A percentile compares a stretch with the other conserved stretches of the same genome.
phyloP scores from a whole-genome alignment of 2,888 invertebrate genomes.

The Cheilosia urbana region DNA sequence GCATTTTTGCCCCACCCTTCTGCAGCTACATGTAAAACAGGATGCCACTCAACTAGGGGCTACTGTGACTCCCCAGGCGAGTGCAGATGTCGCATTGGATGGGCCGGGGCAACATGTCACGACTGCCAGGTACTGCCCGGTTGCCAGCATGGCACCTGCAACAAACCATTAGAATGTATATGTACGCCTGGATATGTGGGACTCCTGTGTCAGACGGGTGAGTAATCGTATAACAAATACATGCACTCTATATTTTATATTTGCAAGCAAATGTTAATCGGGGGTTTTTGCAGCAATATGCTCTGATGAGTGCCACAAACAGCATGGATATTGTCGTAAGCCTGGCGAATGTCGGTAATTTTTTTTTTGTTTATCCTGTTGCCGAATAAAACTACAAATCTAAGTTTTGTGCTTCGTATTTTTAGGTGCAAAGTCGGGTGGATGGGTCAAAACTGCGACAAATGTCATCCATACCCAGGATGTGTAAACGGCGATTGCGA shows the following conservation, averaged over 20 bases:
- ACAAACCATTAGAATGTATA: conserved; percentile 94
- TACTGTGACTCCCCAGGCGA: conserved; percentile 94
- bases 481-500: conserved; percentile 93
- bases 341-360: conserved; percentile 90
- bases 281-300: conserved; percentile 89
- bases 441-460: conserved; percentile 91
- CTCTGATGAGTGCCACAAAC: conserved; percentile 91
- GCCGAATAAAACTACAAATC: conserved; percentile 52
- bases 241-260: not conserved
- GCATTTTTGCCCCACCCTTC: conserved; percentile 47
- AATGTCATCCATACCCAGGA: conserved; percentile 94
- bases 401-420: conserved; percentile 20
- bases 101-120: conserved; percentile 93
- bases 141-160: conserved; percentile 95
- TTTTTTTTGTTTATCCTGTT: conserved; percentile 78
- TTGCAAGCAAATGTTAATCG: conserved; percentile 26
- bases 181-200: conserved; percentile 97
- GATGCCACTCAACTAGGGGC: conserved; percentile 93
- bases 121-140: conserved; percentile 95
- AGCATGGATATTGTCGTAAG: conserved; percentile 92
- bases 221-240: conserved; percentile 81
- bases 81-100: conserved; percentile 95
- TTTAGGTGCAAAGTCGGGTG: conserved; percentile 92
- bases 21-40: conserved; percentile 93
- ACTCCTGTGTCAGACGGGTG: conserved; percentile 93